Percentiles rank a stretch among this genome's conserved stretches.
These are phyloP conservation scores for Sylvietta virens DNA, from an alignment of 2,113 vertebrate genomes.

Conservation along the genomic window DNA sequence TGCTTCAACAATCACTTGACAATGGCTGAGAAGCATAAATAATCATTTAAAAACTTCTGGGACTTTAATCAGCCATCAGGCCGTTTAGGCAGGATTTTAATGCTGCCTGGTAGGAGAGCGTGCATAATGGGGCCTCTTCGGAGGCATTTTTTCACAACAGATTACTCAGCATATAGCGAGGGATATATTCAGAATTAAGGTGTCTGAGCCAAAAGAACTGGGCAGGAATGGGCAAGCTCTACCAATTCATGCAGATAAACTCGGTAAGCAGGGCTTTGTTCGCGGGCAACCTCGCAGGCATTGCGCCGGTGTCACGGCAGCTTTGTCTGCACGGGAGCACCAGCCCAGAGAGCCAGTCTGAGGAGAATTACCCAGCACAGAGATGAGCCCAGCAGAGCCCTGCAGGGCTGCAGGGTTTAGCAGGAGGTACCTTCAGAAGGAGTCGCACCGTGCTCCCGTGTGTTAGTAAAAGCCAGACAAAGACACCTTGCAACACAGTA, in stretches of 20 bases:
- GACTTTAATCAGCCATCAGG: conserved; percentile 31
- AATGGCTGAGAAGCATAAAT: conserved; percentile 39
- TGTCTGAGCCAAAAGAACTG: conserved; percentile 52
- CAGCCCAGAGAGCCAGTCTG: neutral
- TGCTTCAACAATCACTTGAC: conserved; percentile 25
- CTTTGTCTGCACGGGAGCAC: conserved; percentile 29
- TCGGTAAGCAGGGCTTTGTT: conserved; percentile 16
- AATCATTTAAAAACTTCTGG: conserved; percentile 33
- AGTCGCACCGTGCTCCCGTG: neutral
- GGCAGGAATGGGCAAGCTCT: conserved; percentile 46
- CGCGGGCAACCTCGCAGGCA: conserved; percentile 30
- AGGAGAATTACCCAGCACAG: neutral
- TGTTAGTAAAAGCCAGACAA: neutral
- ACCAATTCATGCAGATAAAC: conserved; percentile 38
- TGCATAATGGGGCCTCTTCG: conserved; percentile 22
- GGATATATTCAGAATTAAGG: conserved; percentile 54
- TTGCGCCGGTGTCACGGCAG: conserved; percentile 33
- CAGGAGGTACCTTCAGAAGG: neutral
- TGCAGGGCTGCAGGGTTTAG: neutral
- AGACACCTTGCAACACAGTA: neutral
- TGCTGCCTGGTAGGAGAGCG: conserved; percentile 25
- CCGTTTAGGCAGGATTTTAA: conserved; percentile 9
- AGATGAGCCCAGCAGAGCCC: neutral
- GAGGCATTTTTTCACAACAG: conserved; percentile 46
- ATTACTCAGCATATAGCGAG: conserved; percentile 54